A percentile compares a stretch with the other conserved stretches of the same genome.
Conservation (phyloP, 2,888 invertebrate genomes). For the Sinhomidia bicolor region DNA sequence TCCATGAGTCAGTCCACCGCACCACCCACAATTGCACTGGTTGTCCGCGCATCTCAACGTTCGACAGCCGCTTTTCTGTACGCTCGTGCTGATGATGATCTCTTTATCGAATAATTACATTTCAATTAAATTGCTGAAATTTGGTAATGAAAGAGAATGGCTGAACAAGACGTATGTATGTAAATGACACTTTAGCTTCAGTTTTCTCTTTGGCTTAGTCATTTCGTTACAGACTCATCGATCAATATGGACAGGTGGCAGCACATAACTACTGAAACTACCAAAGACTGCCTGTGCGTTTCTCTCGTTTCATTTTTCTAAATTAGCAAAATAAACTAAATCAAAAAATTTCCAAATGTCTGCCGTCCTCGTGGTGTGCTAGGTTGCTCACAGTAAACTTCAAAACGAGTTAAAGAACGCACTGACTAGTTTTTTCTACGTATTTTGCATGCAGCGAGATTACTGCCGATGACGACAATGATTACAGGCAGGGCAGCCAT, state of each 20-base stretch:
- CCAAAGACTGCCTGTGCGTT: too few species aligned
- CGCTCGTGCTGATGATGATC: slow-evolving; percentile 8
- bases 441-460: background rate
- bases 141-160: background rate
- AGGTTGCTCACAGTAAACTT: too few species aligned
- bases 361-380: too few species aligned
- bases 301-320: background rate
- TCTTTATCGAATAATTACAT: slow-evolving; percentile 60
- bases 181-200: too few species aligned
- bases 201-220: too few species aligned
- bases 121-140: slow-evolving; percentile 57
- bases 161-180: slow-evolving; percentile 20
- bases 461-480: background rate
- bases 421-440: too few species aligned
- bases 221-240: too few species aligned
- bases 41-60: background rate
- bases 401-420: too few species aligned
- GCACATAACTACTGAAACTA: too few species aligned
- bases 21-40: background rate
- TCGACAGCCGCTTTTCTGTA: background rate
- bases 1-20: slow-evolving; percentile 21
- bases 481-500: background rate
- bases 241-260: background rate
- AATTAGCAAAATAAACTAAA: background rate
- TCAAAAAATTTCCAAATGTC: background rate